These are phyloP conservation scores for Gonioctena quinquepunctata DNA, from an alignment of 1,140 invertebrate genomes.

Conservation along the genomic window DNA sequence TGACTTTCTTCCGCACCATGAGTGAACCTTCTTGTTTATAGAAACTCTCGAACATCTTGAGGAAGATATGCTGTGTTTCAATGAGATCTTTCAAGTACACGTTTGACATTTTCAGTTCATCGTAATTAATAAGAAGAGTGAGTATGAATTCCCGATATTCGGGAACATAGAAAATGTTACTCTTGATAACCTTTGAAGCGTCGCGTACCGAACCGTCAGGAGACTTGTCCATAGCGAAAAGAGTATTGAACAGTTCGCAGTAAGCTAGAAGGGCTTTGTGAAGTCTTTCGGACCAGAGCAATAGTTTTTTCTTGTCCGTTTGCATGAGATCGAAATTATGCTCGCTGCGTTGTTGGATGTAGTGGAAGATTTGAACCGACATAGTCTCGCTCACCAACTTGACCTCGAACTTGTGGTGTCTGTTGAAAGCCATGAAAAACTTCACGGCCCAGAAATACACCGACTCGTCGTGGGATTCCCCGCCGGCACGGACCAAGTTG, in stretches of 20 bases:
- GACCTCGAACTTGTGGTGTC: conserved; percentile 80
- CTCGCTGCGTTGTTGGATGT: conserved; percentile 90
- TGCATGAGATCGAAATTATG: conserved; percentile 85
- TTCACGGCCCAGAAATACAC: conserved; percentile 93
- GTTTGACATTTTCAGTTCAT: conserved; percentile 86
- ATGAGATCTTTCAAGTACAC: conserved; percentile 85
- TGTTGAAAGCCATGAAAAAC: conserved; percentile 98
- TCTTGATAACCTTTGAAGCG: conserved; percentile 84
- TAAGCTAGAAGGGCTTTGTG: conserved; percentile 75
- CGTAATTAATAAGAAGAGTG: conserved; percentile 76
- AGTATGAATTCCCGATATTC: conserved; percentile 93
- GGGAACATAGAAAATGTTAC: conserved; percentile 90
- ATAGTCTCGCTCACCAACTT: conserved; percentile 90
- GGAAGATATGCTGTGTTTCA: conserved; percentile 87
- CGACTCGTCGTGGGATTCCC: conserved; percentile 79
- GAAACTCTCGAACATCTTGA: conserved; percentile 88
- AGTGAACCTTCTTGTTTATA: conserved; percentile 66
- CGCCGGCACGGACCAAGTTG: conserved; percentile 64
- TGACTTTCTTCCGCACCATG: conserved; percentile 72
- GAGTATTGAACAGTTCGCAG: conserved; percentile 73
- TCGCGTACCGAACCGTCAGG: conserved; percentile 69
- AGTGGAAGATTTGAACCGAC: conserved; percentile 88
- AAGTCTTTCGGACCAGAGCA: conserved; percentile 80
- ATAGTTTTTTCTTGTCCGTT: conserved; percentile 84
- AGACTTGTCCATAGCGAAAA: conserved; percentile 80